Evolutionary conservation across 1,140 invertebrate species (phyloP), one percentile per base, ranked within the genome.

Genomic region (Meloidogyne hapla): DNA sequence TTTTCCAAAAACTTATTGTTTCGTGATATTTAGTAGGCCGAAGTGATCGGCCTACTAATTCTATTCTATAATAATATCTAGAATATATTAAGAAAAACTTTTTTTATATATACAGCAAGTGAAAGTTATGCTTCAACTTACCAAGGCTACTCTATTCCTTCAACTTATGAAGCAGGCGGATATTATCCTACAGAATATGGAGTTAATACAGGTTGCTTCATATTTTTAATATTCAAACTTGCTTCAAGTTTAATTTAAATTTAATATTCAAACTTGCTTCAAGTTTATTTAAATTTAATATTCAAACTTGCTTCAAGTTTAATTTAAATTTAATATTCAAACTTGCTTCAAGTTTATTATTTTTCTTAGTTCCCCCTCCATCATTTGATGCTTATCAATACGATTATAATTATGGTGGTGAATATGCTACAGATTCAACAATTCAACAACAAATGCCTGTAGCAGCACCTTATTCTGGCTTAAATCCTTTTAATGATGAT

Each of bases 401-500:
- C n/a, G 18, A 56, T n/a, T 56, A 56, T 48, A 48, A 18, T 56
- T 56, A 56, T 56, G 4, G 1, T n/a, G 48, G 48, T n/a, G 18
- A 56, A 1, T 56, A 56, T 56, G 18, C 5, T n/a, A n/a, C 18
- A n/a, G 48, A n/a, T 18, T 48, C 13, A 56, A 0, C 18, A 56
- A 56, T 56, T n/a, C 2, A 56, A 56, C 18, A 42, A 1, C 40
- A 42, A 42, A 42, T 42, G 9, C 33, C 33, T 33, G 33, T 33
- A 42, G 13, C 48, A 56, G n/a, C 48, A 6, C 18, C n/a, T n/a
- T 56, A 56, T 56, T n/a, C 48, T 56, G 12, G 4, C 48, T n/a
- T 56, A 56, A 56, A 56, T 21, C 48, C 48, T n/a, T 56, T 56
- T n/a, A 56, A n/a, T 56, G 48, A 56, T n/a, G 48, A 56, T 56